Conservation (phyloP, 2,797 vertebrate species). For the Amphiprion clarkii region DNA sequence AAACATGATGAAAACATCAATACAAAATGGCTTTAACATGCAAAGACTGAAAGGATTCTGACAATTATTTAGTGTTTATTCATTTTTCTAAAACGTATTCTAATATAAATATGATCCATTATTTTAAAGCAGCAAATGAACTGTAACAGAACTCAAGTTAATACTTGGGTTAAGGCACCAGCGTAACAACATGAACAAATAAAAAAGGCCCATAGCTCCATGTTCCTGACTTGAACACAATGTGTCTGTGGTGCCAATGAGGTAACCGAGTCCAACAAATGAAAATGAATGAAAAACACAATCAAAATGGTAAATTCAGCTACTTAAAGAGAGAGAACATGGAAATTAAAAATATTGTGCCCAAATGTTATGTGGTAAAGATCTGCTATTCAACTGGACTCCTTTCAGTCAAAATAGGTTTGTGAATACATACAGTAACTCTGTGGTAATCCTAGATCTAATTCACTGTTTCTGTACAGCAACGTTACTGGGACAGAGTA, state of each 20-base stretch:
- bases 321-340: constrained; percentile 12
- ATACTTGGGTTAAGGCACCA: constrained; percentile 84
- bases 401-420: constrained; percentile 37
- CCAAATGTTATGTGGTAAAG: constrained; percentile 3
- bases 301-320: constrained; percentile 24
- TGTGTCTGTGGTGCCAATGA: constrained; percentile 58
- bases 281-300: constrained; percentile 15
- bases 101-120: constrained; percentile 8
- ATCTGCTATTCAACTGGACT: constrained; percentile 21
- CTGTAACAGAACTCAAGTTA: constrained; percentile 54
- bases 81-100: constrained; percentile 40
- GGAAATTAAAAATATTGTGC: background rate
- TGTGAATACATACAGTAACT: constrained; percentile 27
- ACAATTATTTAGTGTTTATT: constrained; percentile 15
- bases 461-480: constrained; percentile 50
- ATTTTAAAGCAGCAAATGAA: constrained; percentile 63
- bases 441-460: constrained; percentile 55
- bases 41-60: constrained; percentile 39
- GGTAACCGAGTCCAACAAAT: constrained; percentile 57
- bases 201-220: constrained; percentile 48
- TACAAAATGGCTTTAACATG: constrained; percentile 52
- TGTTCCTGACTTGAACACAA: constrained; percentile 55
- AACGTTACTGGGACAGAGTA: constrained; percentile 44
- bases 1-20: constrained; percentile 39
- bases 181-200: constrained; percentile 67